These are phyloP conservation scores for Eupithecia exiguata DNA, from an alignment of 2,888 invertebrate genomes.

Conservation along the genomic window DNA sequence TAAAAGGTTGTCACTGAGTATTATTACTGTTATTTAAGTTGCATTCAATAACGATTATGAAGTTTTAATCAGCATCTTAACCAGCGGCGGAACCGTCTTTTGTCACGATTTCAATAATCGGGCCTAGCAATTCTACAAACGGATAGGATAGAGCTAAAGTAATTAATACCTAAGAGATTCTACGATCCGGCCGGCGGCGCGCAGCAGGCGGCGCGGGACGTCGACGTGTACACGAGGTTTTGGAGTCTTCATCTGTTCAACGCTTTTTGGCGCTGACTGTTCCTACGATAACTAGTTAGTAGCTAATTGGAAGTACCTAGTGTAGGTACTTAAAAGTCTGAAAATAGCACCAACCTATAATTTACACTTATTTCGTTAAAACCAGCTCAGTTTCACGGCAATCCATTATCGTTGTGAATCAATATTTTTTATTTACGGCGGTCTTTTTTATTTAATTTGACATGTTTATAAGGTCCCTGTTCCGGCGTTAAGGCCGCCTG, in stretches of 20 bases:
- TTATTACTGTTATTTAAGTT: not conserved
- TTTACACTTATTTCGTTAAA: slow-evolving; percentile 20
- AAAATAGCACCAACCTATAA: slow-evolving; percentile 22
- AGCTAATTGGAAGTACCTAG: not conserved
- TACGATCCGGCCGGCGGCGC: no score
- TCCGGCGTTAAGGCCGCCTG: slow-evolving; percentile 31
- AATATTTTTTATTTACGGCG: slow-evolving; percentile 7
- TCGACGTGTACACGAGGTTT: not conserved
- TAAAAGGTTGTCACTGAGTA: not conserved
- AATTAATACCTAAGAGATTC: no score
- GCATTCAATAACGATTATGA: not conserved
- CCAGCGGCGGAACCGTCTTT: not conserved
- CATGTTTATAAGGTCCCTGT: slow-evolving; percentile 25
- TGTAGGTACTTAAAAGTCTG: slow-evolving; percentile 4
- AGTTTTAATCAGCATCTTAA: not conserved
- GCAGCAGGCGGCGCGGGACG: not conserved
- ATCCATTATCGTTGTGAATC: slow-evolving; percentile 4
- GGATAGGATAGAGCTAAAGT: no score
- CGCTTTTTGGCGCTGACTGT: not conserved
- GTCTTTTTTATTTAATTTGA: slow-evolving; percentile 23
- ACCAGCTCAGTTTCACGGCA: slow-evolving; percentile 7
- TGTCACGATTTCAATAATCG: not conserved
- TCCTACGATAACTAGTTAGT: not conserved
- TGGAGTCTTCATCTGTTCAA: not conserved
- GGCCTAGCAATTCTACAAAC: not conserved